Percentiles rank a stretch among this genome's conserved stretches.
Conservation (phyloP, 2,888 invertebrate genomes). For the Mythimna albipuncta region DNA sequence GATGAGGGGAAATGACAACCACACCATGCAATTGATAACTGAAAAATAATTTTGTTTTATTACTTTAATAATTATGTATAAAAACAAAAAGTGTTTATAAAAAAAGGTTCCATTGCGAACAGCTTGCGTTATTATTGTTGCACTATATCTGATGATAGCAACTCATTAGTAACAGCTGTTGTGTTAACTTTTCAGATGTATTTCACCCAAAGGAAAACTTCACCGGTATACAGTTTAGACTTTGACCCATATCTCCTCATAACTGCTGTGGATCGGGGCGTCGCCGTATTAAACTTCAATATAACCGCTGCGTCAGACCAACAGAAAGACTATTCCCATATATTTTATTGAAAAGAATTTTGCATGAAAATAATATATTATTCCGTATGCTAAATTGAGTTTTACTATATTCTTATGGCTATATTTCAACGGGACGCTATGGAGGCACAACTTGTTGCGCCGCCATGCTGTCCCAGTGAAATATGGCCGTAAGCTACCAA, state of each 20-base stretch:
- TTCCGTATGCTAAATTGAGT: constrained; percentile 21
- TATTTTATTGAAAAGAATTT: constrained; percentile 69
- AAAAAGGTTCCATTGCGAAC: too few species aligned
- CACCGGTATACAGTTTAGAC: constrained; percentile 85
- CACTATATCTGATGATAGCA: constrained; percentile 1
- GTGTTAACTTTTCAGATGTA: constrained; percentile 80
- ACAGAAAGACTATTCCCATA: constrained; percentile 78
- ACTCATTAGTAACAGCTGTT: constrained; percentile 1
- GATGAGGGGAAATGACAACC: too few species aligned
- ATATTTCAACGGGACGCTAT: too few species aligned
- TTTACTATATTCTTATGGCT: constrained; percentile 3
- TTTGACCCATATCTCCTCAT: constrained; percentile 82
- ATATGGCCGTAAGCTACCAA: too few species aligned
- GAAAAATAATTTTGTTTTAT: too few species aligned
- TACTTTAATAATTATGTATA: too few species aligned
- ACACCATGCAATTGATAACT: too few species aligned
- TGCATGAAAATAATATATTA: constrained; percentile 40
- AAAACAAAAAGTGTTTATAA: too few species aligned
- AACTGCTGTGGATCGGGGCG: constrained; percentile 81
- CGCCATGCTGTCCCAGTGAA: too few species aligned
- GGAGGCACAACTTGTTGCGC: too few species aligned
- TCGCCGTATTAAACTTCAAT: constrained; percentile 80
- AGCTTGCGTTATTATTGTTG: not conserved
- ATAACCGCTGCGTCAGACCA: constrained; percentile 63
- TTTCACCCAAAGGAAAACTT: constrained; percentile 82